Conservation (phyloP, 2,888 invertebrate species). For the Amaurobius ferox region DNA sequence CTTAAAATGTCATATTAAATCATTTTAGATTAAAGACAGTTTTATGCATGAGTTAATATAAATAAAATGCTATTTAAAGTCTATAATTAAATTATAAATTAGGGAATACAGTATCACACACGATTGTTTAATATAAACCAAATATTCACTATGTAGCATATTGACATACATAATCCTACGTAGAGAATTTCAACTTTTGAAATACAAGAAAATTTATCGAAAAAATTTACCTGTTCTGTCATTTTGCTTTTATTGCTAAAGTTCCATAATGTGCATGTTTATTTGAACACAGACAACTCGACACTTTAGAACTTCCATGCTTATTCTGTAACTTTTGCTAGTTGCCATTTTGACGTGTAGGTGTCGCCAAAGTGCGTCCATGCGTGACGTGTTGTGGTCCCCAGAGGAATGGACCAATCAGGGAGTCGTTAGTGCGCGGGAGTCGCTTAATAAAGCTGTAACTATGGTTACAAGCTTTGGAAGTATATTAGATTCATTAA, state of each 20-base stretch:
- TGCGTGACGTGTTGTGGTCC: conserved; percentile 61
- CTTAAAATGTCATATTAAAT: too few species aligned
- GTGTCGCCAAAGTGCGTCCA: conserved; percentile 53
- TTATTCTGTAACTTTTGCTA: conserved; percentile 4
- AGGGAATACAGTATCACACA: too few species aligned
- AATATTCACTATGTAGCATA: not conserved
- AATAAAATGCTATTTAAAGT: too few species aligned
- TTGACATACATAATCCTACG: too few species aligned
- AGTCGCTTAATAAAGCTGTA: conserved; percentile 53
- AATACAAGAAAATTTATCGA: too few species aligned
- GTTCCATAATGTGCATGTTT: not conserved
- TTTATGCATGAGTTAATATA: too few species aligned
- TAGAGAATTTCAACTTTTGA: too few species aligned
- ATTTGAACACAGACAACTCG: not conserved
- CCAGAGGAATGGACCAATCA: conserved; percentile 54
- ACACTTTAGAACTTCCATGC: not conserved
- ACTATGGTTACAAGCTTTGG: conserved; percentile 32
- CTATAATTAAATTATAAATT: too few species aligned
- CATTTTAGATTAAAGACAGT: too few species aligned
- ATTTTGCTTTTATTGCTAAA: not conserved
- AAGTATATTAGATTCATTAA: conserved; percentile 44
- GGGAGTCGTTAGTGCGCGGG: conserved; percentile 58
- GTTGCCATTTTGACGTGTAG: conserved; percentile 61
- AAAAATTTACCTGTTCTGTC: conserved; percentile 57
- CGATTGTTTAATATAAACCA: too few species aligned